Evolutionary conservation across 2,888 invertebrate genomes (phyloP), one percentile per base, ranked within the genome.

Genomic region (Noctua janthina): DNA sequence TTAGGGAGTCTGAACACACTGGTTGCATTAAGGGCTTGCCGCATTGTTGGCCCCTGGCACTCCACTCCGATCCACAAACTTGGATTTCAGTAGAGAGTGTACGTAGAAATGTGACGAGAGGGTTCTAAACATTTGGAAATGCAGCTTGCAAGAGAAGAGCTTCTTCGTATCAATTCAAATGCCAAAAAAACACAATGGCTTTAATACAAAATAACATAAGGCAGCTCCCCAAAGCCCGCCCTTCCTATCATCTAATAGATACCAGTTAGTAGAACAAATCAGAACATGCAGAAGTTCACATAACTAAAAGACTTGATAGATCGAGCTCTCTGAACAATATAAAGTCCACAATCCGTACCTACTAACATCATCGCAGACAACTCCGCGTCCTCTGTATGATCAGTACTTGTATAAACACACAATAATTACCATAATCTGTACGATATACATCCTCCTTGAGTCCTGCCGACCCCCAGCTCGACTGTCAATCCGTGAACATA

Each of bases 341-440:
- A 49, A 29, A 10, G 7, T 43, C 43, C 46, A 39, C 39, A 67
- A 43, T 43, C 10, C 8, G 20, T 67, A n/a, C 15, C 20, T 72
- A 79, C 54, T 20, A 56, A 68, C 39, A 68, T 69, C 59, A 84
- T 68, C 29, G 13, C 5, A 79, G 39, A 23, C 7, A 43, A 20
- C 39, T 43, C 43, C 29, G n/a, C 54, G 15, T 17, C n/a, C 17
- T 5, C 64, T n/a, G 49, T 78, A 76, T 74, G 74, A 73, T 76
- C 73, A 74, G 29, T n/a, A 75, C 43, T 59, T 20, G n/a, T 74
- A 69, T 35, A 67, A 54, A 43, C 51, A 74, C 62, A 79, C 67
- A 76, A 79, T 51, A 70, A 80, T 84, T 46, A 84, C 35, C 80
- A 85, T 87, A 84, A 77, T 68, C 64, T 56, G 29, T 35, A 35